A percentile compares a stretch with the other conserved stretches of the same genome.
Evolutionary conservation across 2,888 invertebrate genomes (phyloP).

Genomic region (Tridacna gigas): DNA sequence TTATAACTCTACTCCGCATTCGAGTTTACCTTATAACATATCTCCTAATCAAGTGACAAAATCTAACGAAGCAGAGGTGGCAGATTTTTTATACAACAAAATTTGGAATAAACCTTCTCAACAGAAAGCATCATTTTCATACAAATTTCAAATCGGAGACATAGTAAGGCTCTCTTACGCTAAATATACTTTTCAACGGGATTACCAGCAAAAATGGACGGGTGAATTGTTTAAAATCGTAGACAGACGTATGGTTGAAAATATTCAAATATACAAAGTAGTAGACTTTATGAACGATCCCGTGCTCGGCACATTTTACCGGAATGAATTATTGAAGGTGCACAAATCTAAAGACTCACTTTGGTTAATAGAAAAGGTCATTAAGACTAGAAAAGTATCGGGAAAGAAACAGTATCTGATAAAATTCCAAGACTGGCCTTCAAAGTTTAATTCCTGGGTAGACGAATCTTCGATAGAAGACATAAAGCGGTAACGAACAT

Average conservation of each 20-base stretch:
- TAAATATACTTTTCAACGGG: slow-evolving; percentile 50
- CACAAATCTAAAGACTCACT: neutral
- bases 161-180: slow-evolving; percentile 38
- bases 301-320: slow-evolving; percentile 17
- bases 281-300: slow-evolving; percentile 18
- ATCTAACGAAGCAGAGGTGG: slow-evolving; percentile 19
- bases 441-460: neutral
- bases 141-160: slow-evolving; percentile 48
- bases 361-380: neutral
- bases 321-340: slow-evolving; percentile 12
- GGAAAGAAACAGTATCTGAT: neutral
- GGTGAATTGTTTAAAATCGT: slow-evolving; percentile 46
- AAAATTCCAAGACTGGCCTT: neutral
- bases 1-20: slow-evolving; percentile 23
- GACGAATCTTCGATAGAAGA: neutral
- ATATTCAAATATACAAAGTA: slow-evolving; percentile 19
- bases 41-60: slow-evolving; percentile 11
- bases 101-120: neutral
- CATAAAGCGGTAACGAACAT: too few species aligned
- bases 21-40: neutral
- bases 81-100: neutral
- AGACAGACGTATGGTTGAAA: slow-evolving; percentile 21
- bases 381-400: neutral
- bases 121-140: slow-evolving; percentile 17
- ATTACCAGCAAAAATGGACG: slow-evolving; percentile 59